Base-by-base conservation (phyloP, 2,113 vertebrate genomes). In the Origma solitaria region DNA sequence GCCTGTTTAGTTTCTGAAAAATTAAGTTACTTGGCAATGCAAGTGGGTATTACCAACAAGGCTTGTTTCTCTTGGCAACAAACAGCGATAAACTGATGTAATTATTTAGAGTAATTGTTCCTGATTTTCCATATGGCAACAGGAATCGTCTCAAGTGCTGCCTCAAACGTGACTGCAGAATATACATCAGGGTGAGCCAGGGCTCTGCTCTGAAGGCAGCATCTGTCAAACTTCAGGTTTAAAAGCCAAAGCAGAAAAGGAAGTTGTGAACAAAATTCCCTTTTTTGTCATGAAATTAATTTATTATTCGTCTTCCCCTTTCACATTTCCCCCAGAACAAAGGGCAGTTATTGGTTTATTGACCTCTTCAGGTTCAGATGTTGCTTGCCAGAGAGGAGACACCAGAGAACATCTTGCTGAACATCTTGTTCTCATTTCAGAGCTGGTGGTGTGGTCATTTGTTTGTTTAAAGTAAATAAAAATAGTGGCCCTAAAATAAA, bases 41-140 rank as follows among this genome's bases (percentile, higher is more conserved):
- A n/a, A 70, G 49, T 54, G 81, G 69, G 19, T 94, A 50, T 94
- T 94, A 80, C 61, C 91, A 94, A 72, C 79, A 77, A 49, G 68
- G 13, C 76, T 68, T 77, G 91, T 95, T 97, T 94, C 89, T 94
- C 94, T 71, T 97, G 96, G 95, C 96, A 94, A 91, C 96, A 79
- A 78, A 61, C 50, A 84, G 76, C 66, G 85, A 68, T 89, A 79
- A 94, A 82, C 70, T 80, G 92, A 86, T 90, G 79, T 91, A 77
- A 95, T 90, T 94, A 92, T 95, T 96, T 83, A 71, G 61, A 94
- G 65, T 56, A 83, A 90, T 94, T 86, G 76, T 83, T 73, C 80
- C 64, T 58, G 64, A 42, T 84, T 96, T 92, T 92, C 94, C 76
- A 57, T 57, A 35, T 35, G 54, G 88, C 81, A 91, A 42, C 58